Percentiles rank a stretch among this genome's conserved stretches.
These are phyloP conservation scores for Amiota mariae DNA, from an alignment of 2,888 invertebrate species.

Conservation along the genomic window DNA sequence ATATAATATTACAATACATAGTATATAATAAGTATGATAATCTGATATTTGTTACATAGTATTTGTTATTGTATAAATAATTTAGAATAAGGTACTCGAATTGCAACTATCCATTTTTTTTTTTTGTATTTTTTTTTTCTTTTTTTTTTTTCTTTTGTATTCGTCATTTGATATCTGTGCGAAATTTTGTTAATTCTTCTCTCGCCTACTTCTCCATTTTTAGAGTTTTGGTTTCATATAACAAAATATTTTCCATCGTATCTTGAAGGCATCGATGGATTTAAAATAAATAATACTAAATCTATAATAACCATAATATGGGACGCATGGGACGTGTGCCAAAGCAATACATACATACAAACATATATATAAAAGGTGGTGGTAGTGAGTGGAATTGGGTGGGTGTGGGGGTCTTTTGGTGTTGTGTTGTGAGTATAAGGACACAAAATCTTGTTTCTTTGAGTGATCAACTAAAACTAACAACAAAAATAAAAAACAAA, in stretches of 20 bases:
- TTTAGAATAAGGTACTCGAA: slow-evolving; percentile 19
- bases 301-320: too few relatives aligned
- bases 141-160: slow-evolving; percentile 2
- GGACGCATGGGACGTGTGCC: too few relatives aligned
- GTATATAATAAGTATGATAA: too few relatives aligned
- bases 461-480: not conserved
- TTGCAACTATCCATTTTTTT: slow-evolving; percentile 16
- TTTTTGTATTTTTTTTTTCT: slow-evolving; percentile 20
- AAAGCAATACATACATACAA: too few relatives aligned
- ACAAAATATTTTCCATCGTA: too few relatives aligned
- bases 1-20: not conserved
- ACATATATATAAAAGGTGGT: too few relatives aligned
- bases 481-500: not conserved
- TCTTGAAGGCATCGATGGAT: too few relatives aligned
- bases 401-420: too few relatives aligned
- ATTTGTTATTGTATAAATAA: slow-evolving; percentile 28
- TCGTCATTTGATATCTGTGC: slow-evolving; percentile 1
- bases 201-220: not conserved
- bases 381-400: too few relatives aligned
- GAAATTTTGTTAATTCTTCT: too few relatives aligned
- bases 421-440: slow-evolving; percentile 7
- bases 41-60: not conserved
- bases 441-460: not conserved
- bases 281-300: too few relatives aligned
- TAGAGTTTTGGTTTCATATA: not conserved